These are phyloP conservation scores for Ceriagrion tenellum DNA, from an alignment of 2,888 invertebrate species.

Conservation along the genomic window DNA sequence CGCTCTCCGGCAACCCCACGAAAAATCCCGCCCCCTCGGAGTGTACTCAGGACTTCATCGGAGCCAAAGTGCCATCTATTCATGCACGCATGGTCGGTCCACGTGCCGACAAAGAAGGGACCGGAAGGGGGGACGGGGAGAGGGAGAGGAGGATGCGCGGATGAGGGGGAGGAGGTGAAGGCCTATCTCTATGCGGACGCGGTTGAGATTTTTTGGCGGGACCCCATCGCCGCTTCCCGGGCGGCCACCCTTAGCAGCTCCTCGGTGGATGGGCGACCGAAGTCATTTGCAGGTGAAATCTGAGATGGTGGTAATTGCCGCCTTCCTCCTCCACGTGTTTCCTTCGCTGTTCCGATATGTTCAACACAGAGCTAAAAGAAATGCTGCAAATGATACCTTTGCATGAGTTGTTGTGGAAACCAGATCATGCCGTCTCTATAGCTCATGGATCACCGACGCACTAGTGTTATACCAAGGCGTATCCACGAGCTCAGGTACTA, in stretches of 20 bases:
- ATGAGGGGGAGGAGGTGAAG: neutral
- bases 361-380: no score
- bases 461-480: no score
- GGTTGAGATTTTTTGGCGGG: neutral
- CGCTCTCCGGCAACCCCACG: neutral
- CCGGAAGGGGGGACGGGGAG: neutral
- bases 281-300: neutral
- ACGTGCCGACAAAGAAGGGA: constrained; percentile 41
- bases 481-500: no score
- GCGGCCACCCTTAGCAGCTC: neutral
- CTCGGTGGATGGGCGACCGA: neutral
- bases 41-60: neutral
- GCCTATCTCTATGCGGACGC: neutral
- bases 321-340: no score
- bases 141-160: neutral
- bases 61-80: constrained; percentile 42
- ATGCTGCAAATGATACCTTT: no score
- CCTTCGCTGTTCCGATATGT: no score
- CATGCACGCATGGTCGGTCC: constrained; percentile 63
- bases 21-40: neutral
- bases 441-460: no score
- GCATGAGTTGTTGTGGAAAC: no score
- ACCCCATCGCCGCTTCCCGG: neutral
- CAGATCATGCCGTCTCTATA: no score
- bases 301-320: no score